Evolutionary conservation across 92 coral and sea anemone species (phyloP), one percentile per base, ranked within the genome.

Genomic region (Heliopora coerulea): DNA sequence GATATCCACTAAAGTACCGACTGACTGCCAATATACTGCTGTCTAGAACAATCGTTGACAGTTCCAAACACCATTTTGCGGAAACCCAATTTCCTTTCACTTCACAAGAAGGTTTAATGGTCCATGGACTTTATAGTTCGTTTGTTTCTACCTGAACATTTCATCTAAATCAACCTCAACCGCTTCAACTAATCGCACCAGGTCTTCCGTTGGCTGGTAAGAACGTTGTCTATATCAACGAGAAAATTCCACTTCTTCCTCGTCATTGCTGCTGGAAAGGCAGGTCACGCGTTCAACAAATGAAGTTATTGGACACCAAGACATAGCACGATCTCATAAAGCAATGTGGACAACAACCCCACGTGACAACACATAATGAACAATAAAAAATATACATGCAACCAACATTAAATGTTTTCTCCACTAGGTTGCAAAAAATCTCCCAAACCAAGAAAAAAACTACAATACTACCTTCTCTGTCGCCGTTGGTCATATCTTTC

Each of bases 251-350:
- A 59, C 74, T 27, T 70, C 77, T 17, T 70, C 77, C 26, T 70
- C 77, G 27, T 70, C 77, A 70, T 63, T 70, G 50, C 54, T 50
- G 54, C 77, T 70, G 50, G 44, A 70, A 70, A 70, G 77, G 59
- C 74, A 44, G 58, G 63, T 54, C 63, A 70, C 23, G 77, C 54
- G 77, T 52, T 27, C n/a, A n/a, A n/a, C n/a, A n/a, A n/a, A n/a
- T n/a, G n/a, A n/a, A n/a, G n/a, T n/a, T n/a, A n/a, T n/a, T n/a
- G n/a, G n/a, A n/a, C n/a, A n/a, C n/a, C n/a, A n/a, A n/a, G n/a
- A n/a, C n/a, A n/a, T n/a, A n/a, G n/a, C n/a, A n/a, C n/a, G n/a
- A n/a, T n/a, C n/a, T n/a, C n/a, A n/a, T n/a, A n/a, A n/a, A n/a
- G n/a, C n/a, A n/a, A n/a, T n/a, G n/a, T n/a, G n/a, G n/a, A n/a